A percentile compares a stretch with the other conserved stretches of the same genome.
phyloP scores from a whole-genome alignment of 2,797 vertebrate genomes.

The Channa striata region DNA sequence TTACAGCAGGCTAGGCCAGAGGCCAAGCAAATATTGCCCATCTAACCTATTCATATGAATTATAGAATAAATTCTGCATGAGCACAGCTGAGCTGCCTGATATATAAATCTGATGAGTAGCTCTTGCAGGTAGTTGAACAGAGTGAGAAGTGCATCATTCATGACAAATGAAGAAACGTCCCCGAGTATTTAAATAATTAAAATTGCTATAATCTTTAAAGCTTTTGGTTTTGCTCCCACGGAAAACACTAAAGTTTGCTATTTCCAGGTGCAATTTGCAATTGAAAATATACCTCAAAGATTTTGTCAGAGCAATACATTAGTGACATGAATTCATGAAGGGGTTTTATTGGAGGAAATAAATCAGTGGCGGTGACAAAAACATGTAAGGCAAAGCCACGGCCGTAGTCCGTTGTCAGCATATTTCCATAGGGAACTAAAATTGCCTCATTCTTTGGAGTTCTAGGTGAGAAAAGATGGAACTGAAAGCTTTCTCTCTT shows the following conservation, averaged over 20 bases:
- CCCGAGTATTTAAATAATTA: conserved; percentile 72
- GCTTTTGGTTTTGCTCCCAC: conserved; percentile 34
- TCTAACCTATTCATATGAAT: conserved; percentile 77
- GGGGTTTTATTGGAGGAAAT: conserved; percentile 49
- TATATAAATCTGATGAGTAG: conserved; percentile 71
- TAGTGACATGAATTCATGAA: conserved; percentile 45
- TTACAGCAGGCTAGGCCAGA: conserved; percentile 72
- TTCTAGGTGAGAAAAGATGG: conserved; percentile 59
- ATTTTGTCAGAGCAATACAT: conserved; percentile 49
- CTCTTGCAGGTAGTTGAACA: conserved; percentile 57
- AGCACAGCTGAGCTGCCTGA: conserved; percentile 61
- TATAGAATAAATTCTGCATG: conserved; percentile 75
- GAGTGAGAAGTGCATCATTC: conserved; percentile 67
- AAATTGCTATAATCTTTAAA: conserved; percentile 45
- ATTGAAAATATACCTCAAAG: conserved; percentile 51
- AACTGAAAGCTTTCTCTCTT: conserved; percentile 68
- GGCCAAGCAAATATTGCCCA: conserved; percentile 78
- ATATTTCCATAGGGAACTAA: conserved; percentile 53
- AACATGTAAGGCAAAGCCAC: conserved; percentile 24
- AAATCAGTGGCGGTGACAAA: conserved; percentile 44
- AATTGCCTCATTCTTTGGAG: conserved; percentile 53
- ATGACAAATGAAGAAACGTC: conserved; percentile 63
- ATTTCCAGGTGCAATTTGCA: conserved; percentile 39
- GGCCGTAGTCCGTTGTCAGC: conserved; percentile 31
- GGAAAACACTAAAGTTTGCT: conserved; percentile 17